phyloP scores from a whole-genome alignment of 2,888 invertebrate genomes.

The Boloria selene region DNA sequence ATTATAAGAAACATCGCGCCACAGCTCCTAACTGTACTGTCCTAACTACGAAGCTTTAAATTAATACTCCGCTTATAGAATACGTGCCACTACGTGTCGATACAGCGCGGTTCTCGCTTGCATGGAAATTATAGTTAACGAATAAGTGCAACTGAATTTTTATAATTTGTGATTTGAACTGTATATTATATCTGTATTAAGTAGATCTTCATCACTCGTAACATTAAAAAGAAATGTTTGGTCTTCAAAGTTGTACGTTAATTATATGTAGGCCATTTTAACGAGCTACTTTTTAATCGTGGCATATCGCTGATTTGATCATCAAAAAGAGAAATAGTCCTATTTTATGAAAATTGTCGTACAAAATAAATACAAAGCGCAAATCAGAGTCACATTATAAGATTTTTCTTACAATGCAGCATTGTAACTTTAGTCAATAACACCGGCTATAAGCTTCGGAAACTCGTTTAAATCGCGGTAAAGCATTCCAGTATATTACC shows the following conservation, averaged over 20 bases:
- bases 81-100: conserved; percentile 1
- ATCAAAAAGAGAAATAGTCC: too few species aligned
- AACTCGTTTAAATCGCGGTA: conserved; percentile 9
- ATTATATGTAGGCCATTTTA: too few species aligned
- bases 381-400: neutral
- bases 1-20: conserved; percentile 20
- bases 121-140: neutral
- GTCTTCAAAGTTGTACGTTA: too few species aligned
- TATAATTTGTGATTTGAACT: too few species aligned
- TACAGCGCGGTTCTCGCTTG: neutral
- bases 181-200: too few species aligned
- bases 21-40: conserved; percentile 10
- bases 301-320: too few species aligned
- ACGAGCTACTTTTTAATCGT: too few species aligned
- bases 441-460: conserved; percentile 2
- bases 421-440: conserved; percentile 12
- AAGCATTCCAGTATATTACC: conserved; percentile 18
- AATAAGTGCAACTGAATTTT: too few species aligned
- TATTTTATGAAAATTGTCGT: too few species aligned
- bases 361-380: neutral
- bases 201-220: too few species aligned
- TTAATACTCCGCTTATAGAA: conserved; percentile 16
- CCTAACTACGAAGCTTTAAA: neutral
- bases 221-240: too few species aligned
- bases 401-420: neutral